phyloP scores from a whole-genome alignment of 2,113 vertebrate genomes.

The Clarias macrocephalus region DNA sequence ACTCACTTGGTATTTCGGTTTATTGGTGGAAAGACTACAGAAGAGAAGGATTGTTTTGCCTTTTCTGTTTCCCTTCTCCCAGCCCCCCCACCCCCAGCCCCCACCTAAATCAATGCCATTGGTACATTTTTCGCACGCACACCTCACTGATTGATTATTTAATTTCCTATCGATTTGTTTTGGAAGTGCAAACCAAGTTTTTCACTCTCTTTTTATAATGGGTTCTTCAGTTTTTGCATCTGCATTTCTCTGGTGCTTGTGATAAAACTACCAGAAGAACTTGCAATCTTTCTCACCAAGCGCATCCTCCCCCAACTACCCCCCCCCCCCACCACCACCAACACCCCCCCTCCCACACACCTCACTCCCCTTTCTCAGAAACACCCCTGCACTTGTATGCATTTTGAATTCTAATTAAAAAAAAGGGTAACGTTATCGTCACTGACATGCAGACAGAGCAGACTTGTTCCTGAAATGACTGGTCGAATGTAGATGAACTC shows the following conservation, averaged over 20 bases:
- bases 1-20: constrained; percentile 41
- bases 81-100: not conserved
- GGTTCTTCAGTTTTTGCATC: constrained; percentile 23
- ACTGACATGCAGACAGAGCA: constrained; percentile 32
- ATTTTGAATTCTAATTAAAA: constrained; percentile 28
- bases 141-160: constrained; percentile 14
- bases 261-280: not conserved
- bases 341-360: not conserved
- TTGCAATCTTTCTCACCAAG: constrained; percentile 30
- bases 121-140: constrained; percentile 30
- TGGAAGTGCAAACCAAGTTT: not conserved
- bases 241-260: constrained; percentile 22
- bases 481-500: constrained; percentile 50
- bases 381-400: constrained; percentile 44
- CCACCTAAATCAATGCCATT: constrained; percentile 28
- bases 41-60: not conserved
- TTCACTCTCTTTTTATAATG: not conserved
- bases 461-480: constrained; percentile 42
- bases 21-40: not conserved
- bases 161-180: constrained; percentile 35
- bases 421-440: not conserved
- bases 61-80: not conserved
- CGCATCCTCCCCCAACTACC: not conserved
- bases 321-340: too few relatives aligned
- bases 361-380: constrained; percentile 31